Evolutionary conservation across 2,797 vertebrate genomes (phyloP).

Genomic region (Pitangus sulphuratus): DNA sequence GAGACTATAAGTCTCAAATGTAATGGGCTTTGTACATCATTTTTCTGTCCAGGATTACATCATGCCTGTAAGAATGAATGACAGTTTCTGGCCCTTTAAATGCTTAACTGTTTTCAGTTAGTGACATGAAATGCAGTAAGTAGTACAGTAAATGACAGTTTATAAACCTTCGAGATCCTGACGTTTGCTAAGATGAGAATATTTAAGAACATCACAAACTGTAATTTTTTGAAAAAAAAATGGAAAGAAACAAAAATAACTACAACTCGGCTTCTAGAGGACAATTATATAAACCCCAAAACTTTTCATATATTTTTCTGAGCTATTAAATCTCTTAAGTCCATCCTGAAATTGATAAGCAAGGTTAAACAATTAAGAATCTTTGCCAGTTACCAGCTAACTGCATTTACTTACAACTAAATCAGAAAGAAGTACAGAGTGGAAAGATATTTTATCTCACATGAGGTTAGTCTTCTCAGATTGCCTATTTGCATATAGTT

Average conservation of each 20-base stretch:
- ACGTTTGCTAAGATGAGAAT: neutral
- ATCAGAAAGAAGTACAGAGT: neutral
- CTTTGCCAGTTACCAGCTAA: neutral
- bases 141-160: neutral
- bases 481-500: neutral
- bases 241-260: neutral
- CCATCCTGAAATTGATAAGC: neutral
- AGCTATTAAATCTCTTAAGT: neutral
- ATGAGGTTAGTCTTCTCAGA: neutral
- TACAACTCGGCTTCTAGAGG: neutral
- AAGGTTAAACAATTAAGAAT: neutral
- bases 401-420: neutral
- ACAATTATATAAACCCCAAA: neutral
- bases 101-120: neutral
- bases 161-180: neutral
- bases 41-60: neutral
- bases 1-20: neutral
- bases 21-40: rapidly evolving
- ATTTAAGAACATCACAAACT: neutral
- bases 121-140: neutral
- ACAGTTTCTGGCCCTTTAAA: neutral
- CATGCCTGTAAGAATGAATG: neutral
- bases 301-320: neutral
- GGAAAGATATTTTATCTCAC: neutral
- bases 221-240: neutral